A percentile compares a stretch with the other conserved stretches of the same genome.
Conservation (phyloP, 2,888 invertebrate genomes). For the Muscina levida region DNA sequence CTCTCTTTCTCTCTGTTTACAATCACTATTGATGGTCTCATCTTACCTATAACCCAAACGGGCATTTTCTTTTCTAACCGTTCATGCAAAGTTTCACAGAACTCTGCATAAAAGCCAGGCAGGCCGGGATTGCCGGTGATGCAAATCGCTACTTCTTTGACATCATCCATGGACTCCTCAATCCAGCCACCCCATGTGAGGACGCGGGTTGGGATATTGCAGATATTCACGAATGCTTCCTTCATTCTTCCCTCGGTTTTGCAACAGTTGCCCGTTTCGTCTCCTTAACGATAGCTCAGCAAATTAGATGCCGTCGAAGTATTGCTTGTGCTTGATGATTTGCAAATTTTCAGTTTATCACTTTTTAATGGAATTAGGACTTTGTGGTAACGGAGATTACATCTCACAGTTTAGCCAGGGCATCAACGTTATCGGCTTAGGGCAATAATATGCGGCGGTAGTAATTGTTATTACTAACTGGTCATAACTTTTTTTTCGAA, state of each 20-base stretch:
- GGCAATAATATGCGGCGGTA: too few species aligned
- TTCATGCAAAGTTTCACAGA: conserved; percentile 84
- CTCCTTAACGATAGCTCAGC: neutral
- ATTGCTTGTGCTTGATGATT: too few species aligned
- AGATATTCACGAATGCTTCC: conserved; percentile 81
- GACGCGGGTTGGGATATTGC: conserved; percentile 86
- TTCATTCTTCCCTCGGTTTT: conserved; percentile 72
- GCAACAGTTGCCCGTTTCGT: neutral
- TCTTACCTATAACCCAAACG: conserved; percentile 88
- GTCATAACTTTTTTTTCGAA: too few species aligned
- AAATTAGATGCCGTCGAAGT: neutral
- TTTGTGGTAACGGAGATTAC: too few species aligned
- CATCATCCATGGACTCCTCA: conserved; percentile 82
- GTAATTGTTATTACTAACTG: too few species aligned
- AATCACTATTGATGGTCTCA: conserved; percentile 13
- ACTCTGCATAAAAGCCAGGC: conserved; percentile 89
- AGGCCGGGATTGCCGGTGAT: conserved; percentile 95
- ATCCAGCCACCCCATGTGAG: conserved; percentile 87
- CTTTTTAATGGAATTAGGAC: too few species aligned
- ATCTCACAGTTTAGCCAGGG: too few species aligned
- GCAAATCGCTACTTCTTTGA: conserved; percentile 85
- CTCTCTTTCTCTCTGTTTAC: conserved; percentile 20
- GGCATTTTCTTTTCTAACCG: conserved; percentile 82
- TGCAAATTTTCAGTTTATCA: too few species aligned
- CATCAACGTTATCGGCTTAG: too few species aligned